These are phyloP conservation scores for Nothocercus nigrocapillus DNA, from an alignment of 2,113 vertebrate species.

Conservation along the genomic window DNA sequence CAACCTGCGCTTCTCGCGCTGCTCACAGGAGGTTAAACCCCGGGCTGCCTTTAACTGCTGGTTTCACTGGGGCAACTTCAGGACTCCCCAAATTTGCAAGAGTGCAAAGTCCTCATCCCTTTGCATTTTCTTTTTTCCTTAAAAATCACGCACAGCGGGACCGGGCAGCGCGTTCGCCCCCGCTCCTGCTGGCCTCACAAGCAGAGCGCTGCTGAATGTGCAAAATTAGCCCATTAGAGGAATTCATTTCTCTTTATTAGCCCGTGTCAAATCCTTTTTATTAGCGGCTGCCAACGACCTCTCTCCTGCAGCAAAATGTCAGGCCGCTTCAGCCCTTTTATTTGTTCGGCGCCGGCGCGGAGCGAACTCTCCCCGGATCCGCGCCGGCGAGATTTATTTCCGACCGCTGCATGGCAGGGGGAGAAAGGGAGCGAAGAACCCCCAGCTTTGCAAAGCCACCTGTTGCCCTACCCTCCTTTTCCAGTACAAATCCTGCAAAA, in stretches of 20 bases:
- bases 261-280: constrained; percentile 83
- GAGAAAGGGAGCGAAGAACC: constrained; percentile 14
- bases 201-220: constrained; percentile 76
- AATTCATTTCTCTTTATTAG: constrained; percentile 87
- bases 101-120: neutral
- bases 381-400: constrained; percentile 72
- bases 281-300: constrained; percentile 82
- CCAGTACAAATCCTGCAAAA: neutral
- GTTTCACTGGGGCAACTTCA: neutral
- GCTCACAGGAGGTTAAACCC: too few relatives aligned
- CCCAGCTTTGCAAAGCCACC: accelerated
- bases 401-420: constrained; percentile 39
- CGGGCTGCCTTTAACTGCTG: too few relatives aligned
- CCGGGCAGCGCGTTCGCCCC: too few relatives aligned
- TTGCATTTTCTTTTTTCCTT: neutral
- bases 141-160: neutral
- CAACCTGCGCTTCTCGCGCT: neutral
- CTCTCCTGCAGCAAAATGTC: constrained; percentile 84
- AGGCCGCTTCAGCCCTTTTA: constrained; percentile 77
- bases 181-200: constrained; percentile 21
- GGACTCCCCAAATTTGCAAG: neutral
- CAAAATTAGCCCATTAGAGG: constrained; percentile 82
- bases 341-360: constrained; percentile 77
- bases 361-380: constrained; percentile 75
- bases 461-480: neutral